Evolutionary conservation across 2,113 vertebrate species (phyloP).

Genomic region (Ameiurus melas): DNA sequence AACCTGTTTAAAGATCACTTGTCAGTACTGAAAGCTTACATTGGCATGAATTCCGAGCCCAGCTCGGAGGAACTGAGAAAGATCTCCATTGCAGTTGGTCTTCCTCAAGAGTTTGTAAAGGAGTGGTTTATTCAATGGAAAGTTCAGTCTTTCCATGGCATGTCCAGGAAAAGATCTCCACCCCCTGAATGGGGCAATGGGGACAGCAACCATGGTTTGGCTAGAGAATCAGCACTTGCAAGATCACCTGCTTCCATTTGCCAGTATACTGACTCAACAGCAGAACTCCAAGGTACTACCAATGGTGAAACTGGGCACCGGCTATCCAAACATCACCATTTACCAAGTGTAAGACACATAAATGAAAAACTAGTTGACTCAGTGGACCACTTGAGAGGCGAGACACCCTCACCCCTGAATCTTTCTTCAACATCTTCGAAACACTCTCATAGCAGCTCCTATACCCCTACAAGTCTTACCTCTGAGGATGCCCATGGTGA

Average conservation of each 20-base stretch:
- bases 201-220: slow-evolving; percentile 78
- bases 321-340: slow-evolving; percentile 86
- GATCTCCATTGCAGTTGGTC: slow-evolving; percentile 92
- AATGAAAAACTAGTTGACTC: slow-evolving; percentile 77
- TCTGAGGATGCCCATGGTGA: slow-evolving; percentile 92
- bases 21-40: slow-evolving; percentile 94
- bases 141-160: slow-evolving; percentile 76
- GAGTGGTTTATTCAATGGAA: slow-evolving; percentile 95
- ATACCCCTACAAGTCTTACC: slow-evolving; percentile 93
- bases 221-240: slow-evolving; percentile 83
- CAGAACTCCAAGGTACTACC: slow-evolving; percentile 83
- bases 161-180: slow-evolving; percentile 80
- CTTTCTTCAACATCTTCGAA: slow-evolving; percentile 95
- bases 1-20: slow-evolving; percentile 92
- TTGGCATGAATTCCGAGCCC: slow-evolving; percentile 94
- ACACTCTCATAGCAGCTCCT: slow-evolving; percentile 95
- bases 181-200: slow-evolving; percentile 79
- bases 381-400: slow-evolving; percentile 90
- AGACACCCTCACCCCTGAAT: slow-evolving; percentile 94
- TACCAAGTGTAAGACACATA: slow-evolving; percentile 80
- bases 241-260: slow-evolving; percentile 73
- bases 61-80: slow-evolving; percentile 96
- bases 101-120: slow-evolving; percentile 94
- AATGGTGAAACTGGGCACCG: slow-evolving; percentile 86
- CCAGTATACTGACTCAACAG: slow-evolving; percentile 81